Evolutionary conservation across 2,888 invertebrate species (phyloP).

Genomic region (Steinernema carpocapsae): DNA sequence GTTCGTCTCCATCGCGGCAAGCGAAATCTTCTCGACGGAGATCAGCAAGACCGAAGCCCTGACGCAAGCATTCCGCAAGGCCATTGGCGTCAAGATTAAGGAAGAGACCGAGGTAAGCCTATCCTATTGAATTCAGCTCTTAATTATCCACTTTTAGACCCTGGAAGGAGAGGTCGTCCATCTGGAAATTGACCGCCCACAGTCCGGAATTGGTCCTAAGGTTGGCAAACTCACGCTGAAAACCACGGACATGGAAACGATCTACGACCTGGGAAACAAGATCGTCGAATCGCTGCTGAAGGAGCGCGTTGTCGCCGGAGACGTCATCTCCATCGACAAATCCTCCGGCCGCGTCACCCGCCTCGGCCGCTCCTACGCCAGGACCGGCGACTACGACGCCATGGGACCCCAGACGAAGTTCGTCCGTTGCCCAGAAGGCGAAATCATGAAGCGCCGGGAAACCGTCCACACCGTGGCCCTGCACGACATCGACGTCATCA

Average conservation of each 20-base stretch:
- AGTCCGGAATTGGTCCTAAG: constrained; percentile 77
- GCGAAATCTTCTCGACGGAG: constrained; percentile 95
- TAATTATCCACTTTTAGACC: constrained; percentile 75
- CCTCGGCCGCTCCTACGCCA: constrained; percentile 84
- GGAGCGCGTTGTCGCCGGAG: constrained; percentile 78
- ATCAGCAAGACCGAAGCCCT: constrained; percentile 99
- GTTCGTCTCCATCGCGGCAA: constrained; percentile 96
- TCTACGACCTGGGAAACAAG: constrained; percentile 89
- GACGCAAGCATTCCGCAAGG: constrained; percentile 90
- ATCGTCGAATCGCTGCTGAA: constrained; percentile 73
- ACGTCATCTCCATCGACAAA: constrained; percentile 97
- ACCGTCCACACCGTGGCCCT: constrained; percentile 91
- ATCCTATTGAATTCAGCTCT: neutral
- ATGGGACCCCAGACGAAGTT: constrained; percentile 83
- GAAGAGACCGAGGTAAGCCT: constrained; percentile 71
- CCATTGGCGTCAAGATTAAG: constrained; percentile 92
- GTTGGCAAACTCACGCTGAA: constrained; percentile 84
- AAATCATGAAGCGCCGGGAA: constrained; percentile 97
- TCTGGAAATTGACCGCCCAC: constrained; percentile 92
- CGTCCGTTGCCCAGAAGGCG: constrained; percentile 97
- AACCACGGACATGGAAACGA: constrained; percentile 99
- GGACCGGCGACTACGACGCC: constrained; percentile 96
- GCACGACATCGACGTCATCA: constrained; percentile 96
- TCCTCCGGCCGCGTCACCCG: constrained; percentile 79
- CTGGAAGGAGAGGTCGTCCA: constrained; percentile 99